phyloP scores from a whole-genome alignment of 2,888 invertebrate species.

The Lochmaea capreae region DNA sequence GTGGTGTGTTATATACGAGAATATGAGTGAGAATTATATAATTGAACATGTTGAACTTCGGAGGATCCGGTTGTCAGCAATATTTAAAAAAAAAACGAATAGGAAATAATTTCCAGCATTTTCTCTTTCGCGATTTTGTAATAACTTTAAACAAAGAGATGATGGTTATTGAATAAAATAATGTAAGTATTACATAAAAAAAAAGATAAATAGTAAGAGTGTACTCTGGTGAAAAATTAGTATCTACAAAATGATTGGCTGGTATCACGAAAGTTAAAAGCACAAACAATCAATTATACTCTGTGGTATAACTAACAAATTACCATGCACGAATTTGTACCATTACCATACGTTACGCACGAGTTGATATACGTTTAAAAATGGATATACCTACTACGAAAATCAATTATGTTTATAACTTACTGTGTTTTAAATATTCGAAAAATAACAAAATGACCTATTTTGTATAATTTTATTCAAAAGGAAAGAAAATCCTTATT shows the following conservation, averaged over 20 bases:
- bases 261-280: slow-evolving; percentile 9
- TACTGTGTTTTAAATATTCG: not conserved
- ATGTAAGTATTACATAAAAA: not conserved
- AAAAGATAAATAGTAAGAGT: not conserved
- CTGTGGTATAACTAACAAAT: slow-evolving; percentile 5
- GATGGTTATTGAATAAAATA: not conserved
- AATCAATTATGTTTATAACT: not conserved
- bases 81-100: not conserved
- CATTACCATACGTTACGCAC: slow-evolving; percentile 6
- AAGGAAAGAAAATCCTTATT: too few relatives aligned
- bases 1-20: not conserved
- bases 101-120: not conserved
- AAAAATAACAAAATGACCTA: not conserved
- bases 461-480: not conserved
- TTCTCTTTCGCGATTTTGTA: not conserved
- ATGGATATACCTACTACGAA: not conserved
- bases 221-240: not conserved
- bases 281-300: slow-evolving; percentile 11
- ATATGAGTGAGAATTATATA: not conserved
- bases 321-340: not conserved
- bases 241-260: not conserved
- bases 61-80: not conserved
- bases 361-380: slow-evolving; percentile 1
- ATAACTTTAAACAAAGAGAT: not conserved
- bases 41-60: not conserved